These are phyloP conservation scores for Thereva unica DNA, from an alignment of 2,888 invertebrate genomes.

Conservation along the genomic window DNA sequence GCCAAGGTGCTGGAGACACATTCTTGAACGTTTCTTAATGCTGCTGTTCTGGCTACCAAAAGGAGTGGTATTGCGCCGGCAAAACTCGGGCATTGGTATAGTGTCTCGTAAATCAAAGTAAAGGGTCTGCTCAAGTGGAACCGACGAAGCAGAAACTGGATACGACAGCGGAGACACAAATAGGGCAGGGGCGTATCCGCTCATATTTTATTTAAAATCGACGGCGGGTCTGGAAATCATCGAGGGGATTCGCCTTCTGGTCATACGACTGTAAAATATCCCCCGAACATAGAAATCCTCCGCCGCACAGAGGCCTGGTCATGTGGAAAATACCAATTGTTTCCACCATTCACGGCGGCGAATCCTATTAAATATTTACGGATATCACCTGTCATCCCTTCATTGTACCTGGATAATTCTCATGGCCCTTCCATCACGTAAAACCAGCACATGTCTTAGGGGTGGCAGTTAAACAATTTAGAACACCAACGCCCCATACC, in stretches of 20 bases:
- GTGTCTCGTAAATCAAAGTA: conserved; percentile 24
- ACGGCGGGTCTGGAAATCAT: conserved; percentile 13
- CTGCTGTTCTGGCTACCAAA: not conserved
- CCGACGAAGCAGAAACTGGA: conserved; percentile 1
- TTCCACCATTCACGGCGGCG: not conserved
- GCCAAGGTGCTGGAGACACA: not conserved
- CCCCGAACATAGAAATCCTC: not conserved
- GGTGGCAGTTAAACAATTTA: no score
- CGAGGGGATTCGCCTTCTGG: conserved; percentile 27
- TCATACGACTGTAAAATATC: conserved; percentile 8
- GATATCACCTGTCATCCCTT: conserved; percentile 28
- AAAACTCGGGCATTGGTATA: not conserved
- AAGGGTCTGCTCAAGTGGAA: conserved; percentile 23
- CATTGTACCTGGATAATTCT: conserved; percentile 21
- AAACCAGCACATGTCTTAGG: not conserved
- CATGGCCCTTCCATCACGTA: not conserved
- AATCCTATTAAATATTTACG: conserved; percentile 27
- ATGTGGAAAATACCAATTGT: conserved; percentile 8
- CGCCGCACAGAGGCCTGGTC: not conserved
- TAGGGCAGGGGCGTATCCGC: conserved; percentile 3
- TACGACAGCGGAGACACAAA: conserved; percentile 7
- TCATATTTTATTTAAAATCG: conserved; percentile 30
- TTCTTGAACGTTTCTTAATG: conserved; percentile 9
- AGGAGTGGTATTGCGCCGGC: conserved; percentile 5
- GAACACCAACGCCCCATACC: not conserved